Conservation (phyloP, 2,888 invertebrate species). For the Chrysolina oricalcia region DNA sequence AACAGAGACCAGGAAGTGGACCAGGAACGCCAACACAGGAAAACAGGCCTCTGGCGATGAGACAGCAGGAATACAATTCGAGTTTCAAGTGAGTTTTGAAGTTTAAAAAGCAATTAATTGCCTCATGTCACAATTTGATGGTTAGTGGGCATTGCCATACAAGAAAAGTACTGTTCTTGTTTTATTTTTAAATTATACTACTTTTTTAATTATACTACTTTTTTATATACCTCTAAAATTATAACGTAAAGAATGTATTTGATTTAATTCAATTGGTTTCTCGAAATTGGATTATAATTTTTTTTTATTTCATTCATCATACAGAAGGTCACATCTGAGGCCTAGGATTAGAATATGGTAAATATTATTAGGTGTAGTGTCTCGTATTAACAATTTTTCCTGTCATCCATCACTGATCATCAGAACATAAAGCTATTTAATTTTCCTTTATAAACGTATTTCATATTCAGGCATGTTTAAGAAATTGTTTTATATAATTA, state of each 20-base stretch:
- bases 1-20: slow-evolving; percentile 82
- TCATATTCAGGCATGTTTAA: not conserved
- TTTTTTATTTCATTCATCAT: slow-evolving; percentile 73
- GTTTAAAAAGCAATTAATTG: not conserved
- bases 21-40: slow-evolving; percentile 83
- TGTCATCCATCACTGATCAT: slow-evolving; percentile 13
- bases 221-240: no score
- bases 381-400: not conserved
- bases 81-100: slow-evolving; percentile 84
- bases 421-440: not conserved
- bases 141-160: no score
- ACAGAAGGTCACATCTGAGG: slow-evolving; percentile 89
- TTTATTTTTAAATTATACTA: not conserved
- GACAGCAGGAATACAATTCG: slow-evolving; percentile 81
- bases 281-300: slow-evolving; percentile 48
- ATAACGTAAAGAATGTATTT: not conserved
- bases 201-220: not conserved
- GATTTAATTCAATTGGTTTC: slow-evolving; percentile 11
- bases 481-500: no score
- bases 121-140: no score
- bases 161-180: slow-evolving; percentile 1
- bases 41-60: slow-evolving; percentile 74
- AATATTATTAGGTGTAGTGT: slow-evolving; percentile 71
- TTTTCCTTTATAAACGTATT: not conserved
- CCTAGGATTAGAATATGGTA: slow-evolving; percentile 95